phyloP scores from a whole-genome alignment of 2,888 invertebrate genomes.

The Plusia festucae region DNA sequence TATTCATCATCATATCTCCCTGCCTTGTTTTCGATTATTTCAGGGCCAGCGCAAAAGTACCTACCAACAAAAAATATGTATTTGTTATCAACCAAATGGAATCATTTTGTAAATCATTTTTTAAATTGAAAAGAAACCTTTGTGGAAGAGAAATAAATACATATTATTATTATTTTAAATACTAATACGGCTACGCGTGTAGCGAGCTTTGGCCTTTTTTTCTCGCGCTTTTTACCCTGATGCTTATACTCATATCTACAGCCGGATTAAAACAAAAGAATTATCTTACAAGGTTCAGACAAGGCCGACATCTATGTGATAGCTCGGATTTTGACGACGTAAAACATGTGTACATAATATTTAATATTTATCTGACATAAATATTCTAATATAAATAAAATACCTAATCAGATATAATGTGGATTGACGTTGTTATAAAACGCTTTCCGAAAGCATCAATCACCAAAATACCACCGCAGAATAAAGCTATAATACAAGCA shows the following conservation, averaged over 20 bases:
- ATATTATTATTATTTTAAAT: no score
- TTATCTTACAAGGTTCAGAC: neutral
- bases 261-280: neutral
- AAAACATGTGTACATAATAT: no score
- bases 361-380: no score
- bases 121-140: no score
- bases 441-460: neutral
- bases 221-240: neutral
- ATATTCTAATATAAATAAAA: no score
- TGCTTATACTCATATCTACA: neutral
- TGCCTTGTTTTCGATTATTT: no score
- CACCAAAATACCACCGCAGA: neutral
- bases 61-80: neutral
- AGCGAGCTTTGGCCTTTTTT: neutral
- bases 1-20: no score
- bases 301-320: neutral
- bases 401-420: neutral
- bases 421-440: neutral
- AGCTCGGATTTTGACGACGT: neutral
- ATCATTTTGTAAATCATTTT: no score
- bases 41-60: neutral
- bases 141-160: no score
- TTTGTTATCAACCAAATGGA: neutral
- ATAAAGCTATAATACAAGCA: neutral
- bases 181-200: no score